phyloP scores from a whole-genome alignment of 2,888 invertebrate genomes.

The Podabrus alpinus region DNA sequence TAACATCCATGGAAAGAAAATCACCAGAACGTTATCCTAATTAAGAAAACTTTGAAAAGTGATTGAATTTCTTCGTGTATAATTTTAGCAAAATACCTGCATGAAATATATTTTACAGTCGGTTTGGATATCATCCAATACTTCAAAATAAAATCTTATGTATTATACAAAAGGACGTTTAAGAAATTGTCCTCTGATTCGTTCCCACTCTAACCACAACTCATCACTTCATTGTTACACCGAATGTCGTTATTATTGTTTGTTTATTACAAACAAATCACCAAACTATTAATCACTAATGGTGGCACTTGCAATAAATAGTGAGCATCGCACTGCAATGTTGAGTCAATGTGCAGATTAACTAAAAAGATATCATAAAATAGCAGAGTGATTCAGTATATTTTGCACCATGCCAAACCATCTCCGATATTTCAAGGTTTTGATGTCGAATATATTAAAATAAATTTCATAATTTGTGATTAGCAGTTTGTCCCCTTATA shows the following conservation, averaged over 20 bases:
- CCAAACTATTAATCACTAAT: neutral
- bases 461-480: conserved; percentile 5
- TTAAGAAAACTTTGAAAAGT: neutral
- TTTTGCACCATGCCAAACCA: conserved; percentile 36
- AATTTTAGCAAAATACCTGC: conserved; percentile 2
- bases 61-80: neutral
- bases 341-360: conserved; percentile 14
- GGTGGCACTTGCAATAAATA: conserved; percentile 11
- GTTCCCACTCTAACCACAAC: neutral
- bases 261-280: neutral
- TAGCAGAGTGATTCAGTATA: conserved; percentile 60
- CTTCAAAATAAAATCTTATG: conserved; percentile 4
- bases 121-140: conserved; percentile 17
- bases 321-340: conserved; percentile 12
- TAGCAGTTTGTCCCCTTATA: neutral
- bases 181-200: neutral
- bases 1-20: neutral
- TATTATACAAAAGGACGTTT: neutral
- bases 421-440: conserved; percentile 27
- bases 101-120: conserved; percentile 10
- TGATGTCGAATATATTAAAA: conserved; percentile 16
- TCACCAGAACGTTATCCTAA: neutral
- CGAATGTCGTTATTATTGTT: neutral
- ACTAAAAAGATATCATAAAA: conserved; percentile 48
- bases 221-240: neutral